phyloP scores from a whole-genome alignment of 2,888 invertebrate genomes.

The Agrotis exclamationis region DNA sequence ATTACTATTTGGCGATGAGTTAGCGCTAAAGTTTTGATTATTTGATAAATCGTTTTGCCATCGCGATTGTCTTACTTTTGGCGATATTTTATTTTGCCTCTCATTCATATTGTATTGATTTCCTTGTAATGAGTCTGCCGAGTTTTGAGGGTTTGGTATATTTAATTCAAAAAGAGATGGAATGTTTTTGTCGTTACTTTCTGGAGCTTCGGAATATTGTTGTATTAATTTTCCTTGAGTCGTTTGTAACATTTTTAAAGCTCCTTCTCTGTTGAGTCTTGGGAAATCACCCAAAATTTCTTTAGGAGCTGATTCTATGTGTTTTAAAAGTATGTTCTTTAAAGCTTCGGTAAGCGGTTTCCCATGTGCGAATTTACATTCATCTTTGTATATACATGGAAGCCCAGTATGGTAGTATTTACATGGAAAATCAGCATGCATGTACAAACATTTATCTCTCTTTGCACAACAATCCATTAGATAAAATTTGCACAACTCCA shows the following conservation, averaged over 20 bases:
- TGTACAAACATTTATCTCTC: constrained; percentile 98
- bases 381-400: constrained; percentile 95
- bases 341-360: constrained; percentile 96
- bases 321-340: constrained; percentile 92
- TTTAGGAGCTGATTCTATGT: constrained; percentile 97
- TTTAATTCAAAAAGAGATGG: constrained; percentile 88
- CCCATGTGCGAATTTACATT: constrained; percentile 98
- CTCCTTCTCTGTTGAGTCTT: constrained; percentile 95
- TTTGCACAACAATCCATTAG: constrained; percentile 98
- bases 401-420: constrained; percentile 98
- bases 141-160: constrained; percentile 83
- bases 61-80: constrained; percentile 88
- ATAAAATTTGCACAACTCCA: constrained; percentile 99
- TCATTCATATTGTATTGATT: constrained; percentile 81
- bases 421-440: constrained; percentile 99
- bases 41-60: constrained; percentile 87
- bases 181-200: constrained; percentile 81
- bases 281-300: constrained; percentile 98
- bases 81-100: constrained; percentile 83
- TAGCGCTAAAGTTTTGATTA: constrained; percentile 76
- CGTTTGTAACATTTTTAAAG: constrained; percentile 90
- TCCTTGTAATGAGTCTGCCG: constrained; percentile 70
- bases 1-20: constrained; percentile 77
- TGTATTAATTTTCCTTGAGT: constrained; percentile 87
- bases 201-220: constrained; percentile 81